phyloP scores from a whole-genome alignment of 2,888 invertebrate genomes.

The Erannis defoliaria region DNA sequence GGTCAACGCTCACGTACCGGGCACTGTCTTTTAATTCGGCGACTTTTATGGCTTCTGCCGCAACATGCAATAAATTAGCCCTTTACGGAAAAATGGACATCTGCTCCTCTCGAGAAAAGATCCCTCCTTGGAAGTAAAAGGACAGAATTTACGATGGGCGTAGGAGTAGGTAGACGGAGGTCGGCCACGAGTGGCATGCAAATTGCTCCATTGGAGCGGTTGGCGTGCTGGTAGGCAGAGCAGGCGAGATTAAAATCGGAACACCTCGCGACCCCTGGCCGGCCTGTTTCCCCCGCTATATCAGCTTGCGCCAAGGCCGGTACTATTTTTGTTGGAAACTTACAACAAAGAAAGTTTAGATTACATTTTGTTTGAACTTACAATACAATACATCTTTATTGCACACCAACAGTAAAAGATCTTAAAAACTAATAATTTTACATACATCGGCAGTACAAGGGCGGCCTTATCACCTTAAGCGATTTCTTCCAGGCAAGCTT shows the following conservation, averaged over 20 bases:
- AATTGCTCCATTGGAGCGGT: conserved; percentile 79
- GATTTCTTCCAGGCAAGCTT: too few relatives aligned
- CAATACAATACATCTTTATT: too few relatives aligned
- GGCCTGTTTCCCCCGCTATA: conserved; percentile 39
- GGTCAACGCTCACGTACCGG: conserved; percentile 70
- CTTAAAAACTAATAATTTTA: too few relatives aligned
- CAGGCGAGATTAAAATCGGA: conserved; percentile 72
- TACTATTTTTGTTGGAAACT: conserved; percentile 30
- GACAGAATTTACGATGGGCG: conserved; percentile 84
- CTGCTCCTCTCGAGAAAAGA: conserved; percentile 76
- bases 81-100: conserved; percentile 82
- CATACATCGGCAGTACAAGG: too few relatives aligned
- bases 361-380: conserved; percentile 19
- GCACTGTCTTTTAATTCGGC: conserved; percentile 73
- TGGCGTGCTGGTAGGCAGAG: conserved; percentile 63
- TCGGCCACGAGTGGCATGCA: conserved; percentile 83
- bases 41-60: conserved; percentile 74
- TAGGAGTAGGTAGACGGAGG: conserved; percentile 81
- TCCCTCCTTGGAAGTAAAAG: conserved; percentile 79
- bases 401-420: too few relatives aligned
- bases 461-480: too few relatives aligned
- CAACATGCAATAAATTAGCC: conserved; percentile 82
- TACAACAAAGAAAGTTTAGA: conserved; percentile 29
- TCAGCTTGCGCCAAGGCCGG: conserved; percentile 31
- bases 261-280: conserved; percentile 63